Base-by-base conservation (phyloP, 2,888 invertebrate genomes). In the Callimorpha dominula region DNA sequence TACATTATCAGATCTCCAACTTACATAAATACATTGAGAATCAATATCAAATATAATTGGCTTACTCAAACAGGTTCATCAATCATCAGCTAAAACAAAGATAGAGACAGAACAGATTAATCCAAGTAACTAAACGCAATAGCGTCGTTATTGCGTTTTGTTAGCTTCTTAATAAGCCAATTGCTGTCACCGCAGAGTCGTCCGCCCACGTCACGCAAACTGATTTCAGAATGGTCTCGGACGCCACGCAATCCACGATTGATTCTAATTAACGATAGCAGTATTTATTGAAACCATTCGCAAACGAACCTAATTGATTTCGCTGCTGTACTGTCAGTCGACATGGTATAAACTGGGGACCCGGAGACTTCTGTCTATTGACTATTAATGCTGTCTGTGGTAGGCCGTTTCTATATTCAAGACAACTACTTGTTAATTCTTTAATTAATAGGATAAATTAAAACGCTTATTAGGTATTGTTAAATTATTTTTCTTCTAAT, bases 181-280 rank as follows among this genome's bases (percentile, higher is more conserved):
- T 93, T 90, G 92, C 91, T 91, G 93, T 92, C 92, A 89, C 77
- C 68, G 82, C 85, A 85, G 81, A 85, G 83, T 87, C 85, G 88
- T 87, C 86, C 91, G 89, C 93, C 93, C 90, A 93, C 93, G 74
- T 46, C 57, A 72, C 85, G 86, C 86, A 86, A 88, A 91, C 91
- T 91, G 91, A 93, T 94, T 93, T 93, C 91, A 91, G 92, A 91
- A 91, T 91, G 90, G 91, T 90, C 90, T 90, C 88, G 86, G 86
- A 90, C 90, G 92, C 92, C 92, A 94, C 90, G 92, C 92, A 92
- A 94, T 93, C 93, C 89, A 90, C 93, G 94, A 95, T 94, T 94
- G 95, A 95, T 95, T 95, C 94, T 95, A 95, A 95, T 95, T 95
- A 95, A 93, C 92, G 95, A 95, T 95, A 95, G 89, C 91, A 91